Conservation (phyloP, 2,888 invertebrate species). For the Drosophila borealis region DNA sequence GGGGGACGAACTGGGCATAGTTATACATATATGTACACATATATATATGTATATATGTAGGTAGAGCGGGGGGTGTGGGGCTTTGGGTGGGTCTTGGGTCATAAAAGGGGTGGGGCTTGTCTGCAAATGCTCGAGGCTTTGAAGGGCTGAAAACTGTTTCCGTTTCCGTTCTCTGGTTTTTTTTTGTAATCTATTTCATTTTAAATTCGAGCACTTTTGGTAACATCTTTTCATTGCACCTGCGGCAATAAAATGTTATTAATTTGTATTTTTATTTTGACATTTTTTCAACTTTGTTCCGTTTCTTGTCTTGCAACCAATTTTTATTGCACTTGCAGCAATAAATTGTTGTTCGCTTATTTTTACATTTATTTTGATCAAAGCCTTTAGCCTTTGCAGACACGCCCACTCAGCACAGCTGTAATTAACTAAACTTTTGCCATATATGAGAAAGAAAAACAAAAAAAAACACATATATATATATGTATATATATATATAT, state of each 20-base stretch:
- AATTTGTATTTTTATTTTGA: constrained; percentile 6
- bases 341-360: constrained; percentile 33
- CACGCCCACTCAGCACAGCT: constrained; percentile 58
- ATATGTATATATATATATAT: constrained; percentile 1
- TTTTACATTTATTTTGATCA: constrained; percentile 4
- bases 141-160: not conserved
- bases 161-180: too few species aligned
- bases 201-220: not conserved
- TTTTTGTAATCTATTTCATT: not conserved
- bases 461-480: not conserved
- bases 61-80: not conserved
- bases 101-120: constrained; percentile 2
- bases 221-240: constrained; percentile 4
- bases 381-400: constrained; percentile 65
- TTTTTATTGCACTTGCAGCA: constrained; percentile 37
- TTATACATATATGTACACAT: not conserved
- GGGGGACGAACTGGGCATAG: not conserved
- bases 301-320: not conserved
- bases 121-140: constrained; percentile 34
- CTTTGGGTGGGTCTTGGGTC: constrained; percentile 3
- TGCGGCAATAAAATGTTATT: constrained; percentile 37
- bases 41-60: not conserved
- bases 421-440: constrained; percentile 49
- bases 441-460: constrained; percentile 35
- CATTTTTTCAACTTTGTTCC: constrained; percentile 3